Percentiles rank a stretch among this genome's conserved stretches.
Conservation (phyloP, 2,797 vertebrate genomes). For the Anolis apletophallus region DNA sequence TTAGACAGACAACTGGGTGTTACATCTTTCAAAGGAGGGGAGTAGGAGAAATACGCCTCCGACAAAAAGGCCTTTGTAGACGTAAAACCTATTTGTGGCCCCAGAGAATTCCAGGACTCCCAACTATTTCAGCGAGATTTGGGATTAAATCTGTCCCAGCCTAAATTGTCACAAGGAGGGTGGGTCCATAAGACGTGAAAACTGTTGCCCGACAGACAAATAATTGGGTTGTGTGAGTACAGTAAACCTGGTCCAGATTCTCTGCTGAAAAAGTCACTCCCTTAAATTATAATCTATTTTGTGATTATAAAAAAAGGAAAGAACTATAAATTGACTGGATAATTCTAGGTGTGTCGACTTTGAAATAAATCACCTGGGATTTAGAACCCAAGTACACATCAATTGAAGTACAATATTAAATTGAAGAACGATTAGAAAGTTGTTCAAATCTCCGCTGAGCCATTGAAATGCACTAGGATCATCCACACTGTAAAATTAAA, state of each 20-base stretch:
- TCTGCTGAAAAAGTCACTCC: background rate
- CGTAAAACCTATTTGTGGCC: slow-evolving; percentile 24
- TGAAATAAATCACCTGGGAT: no score
- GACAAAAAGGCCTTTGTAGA: slow-evolving; percentile 31
- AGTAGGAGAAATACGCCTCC: background rate
- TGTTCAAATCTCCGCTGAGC: no score
- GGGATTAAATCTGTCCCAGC: background rate
- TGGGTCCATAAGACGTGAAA: background rate
- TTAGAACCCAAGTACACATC: background rate
- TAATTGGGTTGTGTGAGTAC: background rate
- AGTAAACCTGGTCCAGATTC: background rate
- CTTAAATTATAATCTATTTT: background rate
- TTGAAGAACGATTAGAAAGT: no score
- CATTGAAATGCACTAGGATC: no score
- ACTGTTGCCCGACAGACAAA: background rate
- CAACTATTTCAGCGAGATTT: background rate
- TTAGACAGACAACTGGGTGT: slow-evolving; percentile 49
- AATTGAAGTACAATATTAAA: background rate
- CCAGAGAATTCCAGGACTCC: slow-evolving; percentile 22
- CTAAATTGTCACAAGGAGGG: background rate
- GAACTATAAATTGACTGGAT: background rate
- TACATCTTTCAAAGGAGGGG: background rate
- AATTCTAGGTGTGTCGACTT: background rate
- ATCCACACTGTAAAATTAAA: no score
- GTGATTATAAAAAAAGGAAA: background rate